These are phyloP conservation scores for Conchocele bisecta DNA, from an alignment of 2,888 invertebrate species.

Conservation along the genomic window DNA sequence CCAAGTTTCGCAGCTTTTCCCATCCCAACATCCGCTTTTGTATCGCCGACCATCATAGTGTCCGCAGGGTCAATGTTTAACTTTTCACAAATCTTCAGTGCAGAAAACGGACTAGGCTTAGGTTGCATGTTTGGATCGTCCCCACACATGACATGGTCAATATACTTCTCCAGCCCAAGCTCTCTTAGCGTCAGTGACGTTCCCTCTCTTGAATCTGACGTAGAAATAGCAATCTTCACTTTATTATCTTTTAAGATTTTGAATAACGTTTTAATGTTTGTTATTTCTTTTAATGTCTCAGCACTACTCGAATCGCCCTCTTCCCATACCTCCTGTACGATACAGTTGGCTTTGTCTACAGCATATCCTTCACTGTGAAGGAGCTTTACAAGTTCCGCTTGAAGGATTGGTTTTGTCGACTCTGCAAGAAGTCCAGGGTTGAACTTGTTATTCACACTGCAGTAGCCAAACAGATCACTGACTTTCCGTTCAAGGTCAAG, in stretches of 20 bases:
- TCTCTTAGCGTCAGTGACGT: constrained; percentile 67
- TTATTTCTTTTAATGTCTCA: constrained; percentile 78
- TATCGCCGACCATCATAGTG: constrained; percentile 83
- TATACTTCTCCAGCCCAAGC: constrained; percentile 68
- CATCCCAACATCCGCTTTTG: constrained; percentile 83
- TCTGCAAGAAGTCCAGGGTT: constrained; percentile 83
- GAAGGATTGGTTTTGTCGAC: constrained; percentile 76
- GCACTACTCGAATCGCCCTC: constrained; percentile 76
- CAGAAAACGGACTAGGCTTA: constrained; percentile 83
- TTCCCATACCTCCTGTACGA: constrained; percentile 76
- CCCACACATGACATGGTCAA: constrained; percentile 83
- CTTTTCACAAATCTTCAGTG: constrained; percentile 77
- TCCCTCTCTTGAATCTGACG: constrained; percentile 81
- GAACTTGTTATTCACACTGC: constrained; percentile 73
- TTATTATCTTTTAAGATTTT: constrained; percentile 79
- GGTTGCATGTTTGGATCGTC: constrained; percentile 82
- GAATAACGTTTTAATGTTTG: constrained; percentile 82
- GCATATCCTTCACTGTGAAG: constrained; percentile 73
- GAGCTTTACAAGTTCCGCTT: constrained; percentile 66
- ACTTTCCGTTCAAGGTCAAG: constrained; percentile 79
- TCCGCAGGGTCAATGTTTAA: constrained; percentile 74
- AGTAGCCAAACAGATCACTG: constrained; percentile 81
- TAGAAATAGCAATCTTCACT: constrained; percentile 83
- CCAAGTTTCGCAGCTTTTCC: constrained; percentile 82
- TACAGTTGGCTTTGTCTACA: constrained; percentile 56